Conservation (phyloP, 2,797 vertebrate species). For the Urophycis tenuis region DNA sequence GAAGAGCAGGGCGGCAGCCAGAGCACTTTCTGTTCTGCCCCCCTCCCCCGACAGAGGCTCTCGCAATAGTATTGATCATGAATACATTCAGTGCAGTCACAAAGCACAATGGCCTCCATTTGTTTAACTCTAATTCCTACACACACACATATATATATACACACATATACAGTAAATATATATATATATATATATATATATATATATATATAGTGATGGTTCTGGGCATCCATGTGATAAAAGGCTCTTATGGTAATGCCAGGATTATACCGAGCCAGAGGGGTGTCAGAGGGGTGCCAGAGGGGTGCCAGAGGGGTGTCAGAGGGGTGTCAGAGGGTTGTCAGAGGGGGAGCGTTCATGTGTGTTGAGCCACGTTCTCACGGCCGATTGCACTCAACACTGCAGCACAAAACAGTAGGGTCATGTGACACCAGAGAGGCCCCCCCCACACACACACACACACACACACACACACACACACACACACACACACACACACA, state of each 20-base stretch:
- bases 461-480: slow-evolving; percentile 20
- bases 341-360: slow-evolving; percentile 34
- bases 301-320: slow-evolving; percentile 27
- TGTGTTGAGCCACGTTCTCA: slow-evolving; percentile 50
- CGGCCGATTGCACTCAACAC: slow-evolving; percentile 45
- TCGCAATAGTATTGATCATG: neutral
- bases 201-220: neutral
- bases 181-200: no score
- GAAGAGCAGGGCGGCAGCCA: slow-evolving; percentile 29
- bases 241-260: slow-evolving; percentile 21
- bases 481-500: slow-evolving; percentile 19
- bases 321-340: neutral
- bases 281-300: slow-evolving; percentile 22
- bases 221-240: neutral
- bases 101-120: neutral
- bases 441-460: slow-evolving; percentile 25
- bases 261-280: slow-evolving; percentile 26
- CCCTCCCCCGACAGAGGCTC: neutral
- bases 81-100: neutral
- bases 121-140: neutral
- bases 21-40: neutral
- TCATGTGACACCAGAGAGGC: slow-evolving; percentile 65
- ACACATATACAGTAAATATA: neutral
- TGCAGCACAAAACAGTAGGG: slow-evolving; percentile 56
- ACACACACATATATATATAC: neutral